Base-by-base conservation (phyloP, 2,888 invertebrate species). In the Agonum fuliginosum region DNA sequence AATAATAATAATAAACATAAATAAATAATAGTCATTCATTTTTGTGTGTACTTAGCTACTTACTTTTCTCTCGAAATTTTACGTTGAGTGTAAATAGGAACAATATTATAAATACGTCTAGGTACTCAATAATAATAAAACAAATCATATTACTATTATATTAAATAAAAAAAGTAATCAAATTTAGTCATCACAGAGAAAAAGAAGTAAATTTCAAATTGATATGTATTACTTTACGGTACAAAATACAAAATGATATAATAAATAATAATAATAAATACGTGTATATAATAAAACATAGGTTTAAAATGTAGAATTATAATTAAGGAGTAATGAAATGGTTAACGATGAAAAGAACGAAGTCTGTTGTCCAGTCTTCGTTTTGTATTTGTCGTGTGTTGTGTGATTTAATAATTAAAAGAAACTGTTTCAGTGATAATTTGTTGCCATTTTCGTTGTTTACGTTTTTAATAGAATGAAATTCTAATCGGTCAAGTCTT, bases 181-280 rank as follows among this genome's bases (percentile, higher is more conserved):
- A 20, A 41, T 14, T 46, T 46, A 70, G 27, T 24, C 46, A 70
- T n/a, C n/a, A n/a, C n/a, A n/a, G n/a, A n/a, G 48, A 46, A 43
- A 19, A 6, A 65, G 37, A 65, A 30, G 12, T n/a, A 30, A 65
- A 65, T 3, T 65, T 17, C n/a, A 65, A 70, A 70, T 70, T 46
- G 17, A 70, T 46, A 73, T 73, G 73, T 73, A 73, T 73, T 73
- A 48, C 30, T 19, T 74, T 67, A 75, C 65, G 75, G 75, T 75
- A 75, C 75, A 75, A 75, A 62, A 62, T 62, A 27, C 30, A 30
- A 30, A 30, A 27, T 62, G n/a, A 58, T 62, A 74, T 27, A 65
- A 22, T 41, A 27, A 58, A 24, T 30, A 58, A 58, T 58, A 30
- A 27, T 58, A 58, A 24, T n/a, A 58, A 30, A 27, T 65, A 43